Conservation (phyloP, 2,113 vertebrate genomes). For the Leuciscus idus region DNA sequence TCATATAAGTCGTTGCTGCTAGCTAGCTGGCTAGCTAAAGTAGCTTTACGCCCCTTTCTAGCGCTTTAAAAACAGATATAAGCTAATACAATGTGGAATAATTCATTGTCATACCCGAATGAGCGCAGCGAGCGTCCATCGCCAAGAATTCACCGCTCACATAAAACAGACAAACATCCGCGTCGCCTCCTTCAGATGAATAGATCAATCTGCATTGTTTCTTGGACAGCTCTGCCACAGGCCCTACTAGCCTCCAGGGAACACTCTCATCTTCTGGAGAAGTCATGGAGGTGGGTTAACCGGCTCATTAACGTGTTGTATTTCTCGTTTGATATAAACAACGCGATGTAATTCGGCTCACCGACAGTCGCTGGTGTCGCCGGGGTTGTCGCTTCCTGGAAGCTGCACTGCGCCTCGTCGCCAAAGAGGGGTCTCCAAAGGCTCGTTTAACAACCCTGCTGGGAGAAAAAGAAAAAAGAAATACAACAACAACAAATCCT, state of each 20-base stretch:
- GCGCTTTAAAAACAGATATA: not conserved
- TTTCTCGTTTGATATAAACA: not conserved
- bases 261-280: constrained; percentile 62
- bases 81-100: not conserved
- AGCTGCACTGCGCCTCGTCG: not conserved
- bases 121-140: constrained; percentile 77
- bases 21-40: constrained; percentile 9
- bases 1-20: not conserved
- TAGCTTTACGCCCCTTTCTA: not conserved
- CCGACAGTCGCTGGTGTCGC: too few relatives aligned
- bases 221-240: constrained; percentile 68
- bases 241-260: constrained; percentile 72
- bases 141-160: constrained; percentile 73
- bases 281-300: constrained; percentile 63
- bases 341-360: not conserved
- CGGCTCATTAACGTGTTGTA: not conserved
- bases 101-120: constrained; percentile 66
- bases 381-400: constrained; percentile 10
- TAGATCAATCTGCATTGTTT: constrained; percentile 70
- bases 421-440: constrained; percentile 18
- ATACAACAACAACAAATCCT: too few relatives aligned
- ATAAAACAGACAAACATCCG: constrained; percentile 75
- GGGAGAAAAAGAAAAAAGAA: too few relatives aligned
- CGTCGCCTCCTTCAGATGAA: constrained; percentile 68
- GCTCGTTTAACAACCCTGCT: too few relatives aligned